Base-by-base conservation (phyloP, 2,113 vertebrate species). In the Anser cygnoides region DNA sequence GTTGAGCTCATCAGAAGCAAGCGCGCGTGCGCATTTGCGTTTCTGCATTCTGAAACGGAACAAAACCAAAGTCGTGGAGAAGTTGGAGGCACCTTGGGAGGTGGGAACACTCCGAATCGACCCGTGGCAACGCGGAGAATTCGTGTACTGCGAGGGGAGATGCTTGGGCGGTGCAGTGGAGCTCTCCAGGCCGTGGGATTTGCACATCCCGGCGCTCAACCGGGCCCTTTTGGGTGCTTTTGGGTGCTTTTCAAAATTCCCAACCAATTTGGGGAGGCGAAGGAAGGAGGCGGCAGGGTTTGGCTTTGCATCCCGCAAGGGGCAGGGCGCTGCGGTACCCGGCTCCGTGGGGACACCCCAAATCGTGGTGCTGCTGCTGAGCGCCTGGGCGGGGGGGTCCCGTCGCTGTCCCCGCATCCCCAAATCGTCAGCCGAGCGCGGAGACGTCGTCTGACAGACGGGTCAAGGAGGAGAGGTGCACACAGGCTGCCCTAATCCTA, bases 391-490 rank as follows among this genome's bases (percentile, higher is more conserved):
- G 8, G 62, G 11, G 62, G 28, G 28, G 10, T 20, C 35, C 18
- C 65, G 62, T n/a, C 7, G 61, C 35, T 43, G 33, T 74, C 93
- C 78, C 33, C 31, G 82, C 0, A 3, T 59, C 95, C 88, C 97
- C 92, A 81, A 58, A 92, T 83, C 80, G 25, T 93, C 74, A 46
- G 21, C 84, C 29, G 39, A 91, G 73, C 22, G 18, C 1, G 10
- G 92, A 71, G 75, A 74, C 26, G 1, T 14, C 5, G 12, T 93
- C 13, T 94, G 96, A 94, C 94, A 97, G 95, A 26, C 3, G 17
- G 95, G 96, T 96, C 95, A 93, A 96, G 95, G 90, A 96, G 87
- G 86, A 96, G 59, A 94, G 77, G 94, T 92, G 83, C 71, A n/a
- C 8, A 92, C 93, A 93, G 57, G 10, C 93, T 76, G 76, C 93